phyloP scores from a whole-genome alignment of 2,797 vertebrate genomes.

The Aplochiton taeniatus region DNA sequence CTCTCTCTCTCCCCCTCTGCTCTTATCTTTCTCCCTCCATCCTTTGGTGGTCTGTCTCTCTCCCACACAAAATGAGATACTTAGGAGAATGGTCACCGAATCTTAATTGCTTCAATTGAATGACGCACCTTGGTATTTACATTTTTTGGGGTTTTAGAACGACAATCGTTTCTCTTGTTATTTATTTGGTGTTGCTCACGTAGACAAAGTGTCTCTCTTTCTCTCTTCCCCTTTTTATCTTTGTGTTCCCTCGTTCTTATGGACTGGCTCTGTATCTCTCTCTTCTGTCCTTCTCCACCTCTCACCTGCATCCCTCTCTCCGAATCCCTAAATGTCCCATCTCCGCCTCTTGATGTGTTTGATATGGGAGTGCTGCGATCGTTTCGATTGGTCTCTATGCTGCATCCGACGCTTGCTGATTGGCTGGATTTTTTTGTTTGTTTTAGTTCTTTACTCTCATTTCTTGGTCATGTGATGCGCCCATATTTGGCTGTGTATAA shows the following conservation, averaged over 20 bases:
- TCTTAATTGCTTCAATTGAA: conserved; percentile 78
- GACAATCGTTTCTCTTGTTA: conserved; percentile 45
- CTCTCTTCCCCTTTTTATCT: conserved; percentile 52
- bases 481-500: conserved; percentile 78
- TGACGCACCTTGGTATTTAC: conserved; percentile 78
- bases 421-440: conserved; percentile 67
- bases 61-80: conserved; percentile 69
- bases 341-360: conserved; percentile 67
- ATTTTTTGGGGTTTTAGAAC: conserved; percentile 43
- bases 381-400: conserved; percentile 78
- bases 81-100: conserved; percentile 76
- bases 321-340: conserved; percentile 52
- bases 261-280: conserved; percentile 63
- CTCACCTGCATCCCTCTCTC: conserved; percentile 69
- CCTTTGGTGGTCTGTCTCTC: conserved; percentile 71
- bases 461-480: conserved; percentile 78
- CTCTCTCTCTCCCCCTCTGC: neutral
- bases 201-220: conserved; percentile 42
- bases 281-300: conserved; percentile 4
- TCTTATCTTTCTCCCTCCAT: conserved; percentile 48
- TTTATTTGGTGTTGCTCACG: conserved; percentile 64
- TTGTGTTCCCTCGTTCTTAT: conserved; percentile 56
- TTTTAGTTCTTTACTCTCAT: conserved; percentile 60
- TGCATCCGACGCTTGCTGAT: conserved; percentile 81
- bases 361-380: conserved; percentile 75